A percentile compares a stretch with the other conserved stretches of the same genome.
Evolutionary conservation across 2,888 invertebrate species (phyloP).

Genomic region (Xanthorhoe designata): DNA sequence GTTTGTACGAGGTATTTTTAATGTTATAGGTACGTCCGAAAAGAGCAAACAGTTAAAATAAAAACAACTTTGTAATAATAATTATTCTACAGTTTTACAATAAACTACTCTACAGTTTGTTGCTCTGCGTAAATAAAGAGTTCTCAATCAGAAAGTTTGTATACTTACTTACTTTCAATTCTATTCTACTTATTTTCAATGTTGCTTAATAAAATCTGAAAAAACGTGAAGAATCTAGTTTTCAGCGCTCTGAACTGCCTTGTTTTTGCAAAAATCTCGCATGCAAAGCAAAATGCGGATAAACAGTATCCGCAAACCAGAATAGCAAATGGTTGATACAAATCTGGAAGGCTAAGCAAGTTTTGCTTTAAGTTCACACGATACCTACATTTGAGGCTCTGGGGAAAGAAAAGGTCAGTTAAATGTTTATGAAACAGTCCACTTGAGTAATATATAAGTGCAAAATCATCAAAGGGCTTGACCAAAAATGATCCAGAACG

Average conservation of each 20-base stretch:
- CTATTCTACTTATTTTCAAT: no score
- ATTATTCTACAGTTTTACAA: no score
- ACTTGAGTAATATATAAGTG: constrained; percentile 22
- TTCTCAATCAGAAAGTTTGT: no score
- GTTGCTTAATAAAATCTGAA: no score
- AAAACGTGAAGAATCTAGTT: neutral
- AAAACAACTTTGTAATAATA: no score
- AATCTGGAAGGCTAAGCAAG: constrained; percentile 40
- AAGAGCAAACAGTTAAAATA: no score
- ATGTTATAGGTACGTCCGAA: no score
- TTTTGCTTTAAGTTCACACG: neutral
- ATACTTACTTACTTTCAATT: no score
- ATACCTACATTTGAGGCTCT: constrained; percentile 46
- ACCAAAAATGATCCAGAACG: constrained; percentile 55
- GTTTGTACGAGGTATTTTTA: no score
- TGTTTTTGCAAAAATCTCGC: constrained; percentile 22
- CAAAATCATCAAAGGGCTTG: constrained; percentile 37
- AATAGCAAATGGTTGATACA: constrained; percentile 35
- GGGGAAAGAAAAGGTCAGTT: constrained; percentile 30
- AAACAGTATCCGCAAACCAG: constrained; percentile 49
- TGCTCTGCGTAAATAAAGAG: no score
- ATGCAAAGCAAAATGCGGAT: constrained; percentile 46
- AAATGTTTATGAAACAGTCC: constrained; percentile 47
- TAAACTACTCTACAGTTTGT: no score
- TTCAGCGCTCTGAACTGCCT: neutral